Percentiles rank a stretch among this genome's conserved stretches.
Evolutionary conservation across 2,888 invertebrate genomes (phyloP).

Genomic region (Andrena minutula): DNA sequence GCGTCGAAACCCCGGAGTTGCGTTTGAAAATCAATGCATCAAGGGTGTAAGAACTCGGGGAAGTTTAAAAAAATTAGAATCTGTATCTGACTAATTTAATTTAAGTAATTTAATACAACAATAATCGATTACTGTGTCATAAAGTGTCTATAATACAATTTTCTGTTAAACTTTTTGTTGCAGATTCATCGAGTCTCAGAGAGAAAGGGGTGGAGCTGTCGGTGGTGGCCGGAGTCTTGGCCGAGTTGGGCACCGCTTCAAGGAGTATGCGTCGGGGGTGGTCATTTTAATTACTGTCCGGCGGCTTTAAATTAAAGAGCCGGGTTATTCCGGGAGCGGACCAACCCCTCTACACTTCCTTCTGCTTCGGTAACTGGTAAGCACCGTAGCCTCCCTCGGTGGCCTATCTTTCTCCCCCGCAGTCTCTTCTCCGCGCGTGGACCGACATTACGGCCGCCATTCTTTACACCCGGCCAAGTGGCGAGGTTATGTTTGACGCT

Average conservation of each 20-base stretch:
- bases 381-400: slow-evolving; percentile 67
- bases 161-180: not conserved
- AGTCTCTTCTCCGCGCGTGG: slow-evolving; percentile 66
- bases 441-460: slow-evolving; percentile 76
- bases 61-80: no score
- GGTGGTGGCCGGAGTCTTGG: slow-evolving; percentile 46
- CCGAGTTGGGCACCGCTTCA: slow-evolving; percentile 80
- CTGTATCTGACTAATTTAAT: no score
- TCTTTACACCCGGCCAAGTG: slow-evolving; percentile 77
- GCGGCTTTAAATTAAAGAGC: slow-evolving; percentile 84
- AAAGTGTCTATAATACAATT: not conserved
- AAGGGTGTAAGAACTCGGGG: not conserved
- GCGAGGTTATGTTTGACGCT: slow-evolving; percentile 80
- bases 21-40: not conserved
- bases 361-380: slow-evolving; percentile 77
- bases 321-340: slow-evolving; percentile 81
- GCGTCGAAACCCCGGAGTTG: not conserved
- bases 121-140: not conserved
- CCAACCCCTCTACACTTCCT: slow-evolving; percentile 76
- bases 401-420: slow-evolving; percentile 58
- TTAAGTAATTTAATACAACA: no score
- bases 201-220: not conserved
- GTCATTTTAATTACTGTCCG: slow-evolving; percentile 85
- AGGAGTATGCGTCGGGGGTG: slow-evolving; percentile 81
- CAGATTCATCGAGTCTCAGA: not conserved